Conservation (phyloP, 1,140 invertebrate genomes). For the Neelides sp. region DNA sequence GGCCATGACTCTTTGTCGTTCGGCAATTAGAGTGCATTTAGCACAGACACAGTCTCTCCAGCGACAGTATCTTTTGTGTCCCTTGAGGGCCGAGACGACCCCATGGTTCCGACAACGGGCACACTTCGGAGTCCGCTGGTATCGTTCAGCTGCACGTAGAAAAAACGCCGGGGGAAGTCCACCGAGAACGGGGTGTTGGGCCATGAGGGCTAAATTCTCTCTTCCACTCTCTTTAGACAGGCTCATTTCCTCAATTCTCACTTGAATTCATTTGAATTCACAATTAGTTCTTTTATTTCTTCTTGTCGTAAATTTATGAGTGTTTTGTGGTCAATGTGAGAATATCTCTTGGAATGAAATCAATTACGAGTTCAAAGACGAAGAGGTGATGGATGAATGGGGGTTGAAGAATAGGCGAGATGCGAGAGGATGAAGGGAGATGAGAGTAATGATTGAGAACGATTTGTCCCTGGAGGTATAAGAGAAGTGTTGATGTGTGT, state of each 20-base stretch:
- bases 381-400: too few relatives aligned
- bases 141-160: constrained; percentile 70
- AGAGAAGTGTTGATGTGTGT: too few relatives aligned
- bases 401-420: too few relatives aligned
- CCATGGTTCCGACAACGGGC: constrained; percentile 96
- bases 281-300: too few relatives aligned
- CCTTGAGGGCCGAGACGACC: constrained; percentile 90
- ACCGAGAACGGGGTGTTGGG: constrained; percentile 66
- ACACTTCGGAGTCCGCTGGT: constrained; percentile 96
- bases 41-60: constrained; percentile 93
- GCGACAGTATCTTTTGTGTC: constrained; percentile 89
- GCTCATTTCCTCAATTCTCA: not conserved
- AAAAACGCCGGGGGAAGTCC: constrained; percentile 65
- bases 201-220: constrained; percentile 52
- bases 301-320: too few relatives aligned
- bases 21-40: constrained; percentile 97
- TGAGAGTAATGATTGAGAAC: too few relatives aligned
- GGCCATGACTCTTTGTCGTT: constrained; percentile 97
- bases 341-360: too few relatives aligned
- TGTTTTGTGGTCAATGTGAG: too few relatives aligned
- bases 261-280: too few relatives aligned
- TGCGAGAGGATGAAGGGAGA: too few relatives aligned
- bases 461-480: too few relatives aligned
- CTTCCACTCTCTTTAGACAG: constrained; percentile 6
- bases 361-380: too few relatives aligned